These are phyloP conservation scores for Drosophila buzzatii DNA, from an alignment of 2,888 invertebrate species.

Conservation along the genomic window DNA sequence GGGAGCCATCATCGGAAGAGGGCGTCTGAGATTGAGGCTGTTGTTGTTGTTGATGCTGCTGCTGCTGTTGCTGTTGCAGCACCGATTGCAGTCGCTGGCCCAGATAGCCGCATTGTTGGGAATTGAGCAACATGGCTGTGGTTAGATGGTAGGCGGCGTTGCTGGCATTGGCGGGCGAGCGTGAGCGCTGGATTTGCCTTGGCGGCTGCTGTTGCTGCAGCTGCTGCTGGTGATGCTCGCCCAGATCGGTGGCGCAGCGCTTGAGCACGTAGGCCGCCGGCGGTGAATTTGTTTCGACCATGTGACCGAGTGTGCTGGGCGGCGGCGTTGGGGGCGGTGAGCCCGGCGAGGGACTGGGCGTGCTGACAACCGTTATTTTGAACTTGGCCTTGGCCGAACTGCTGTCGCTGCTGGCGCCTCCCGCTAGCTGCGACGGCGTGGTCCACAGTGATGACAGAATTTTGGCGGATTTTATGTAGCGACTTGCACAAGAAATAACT, in stretches of 20 bases:
- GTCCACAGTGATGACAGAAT: slow-evolving; percentile 86
- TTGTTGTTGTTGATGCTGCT: slow-evolving; percentile 63
- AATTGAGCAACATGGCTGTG: slow-evolving; percentile 85
- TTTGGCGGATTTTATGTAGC: slow-evolving; percentile 68
- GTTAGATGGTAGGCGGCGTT: slow-evolving; percentile 84
- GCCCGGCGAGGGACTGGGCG: slow-evolving; percentile 81
- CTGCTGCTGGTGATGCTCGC: slow-evolving; percentile 67
- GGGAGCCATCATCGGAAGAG: slow-evolving; percentile 83
- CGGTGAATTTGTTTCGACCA: slow-evolving; percentile 83
- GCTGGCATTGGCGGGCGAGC: slow-evolving; percentile 61
- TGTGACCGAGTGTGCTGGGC: slow-evolving; percentile 57
- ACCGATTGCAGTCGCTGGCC: slow-evolving; percentile 85
- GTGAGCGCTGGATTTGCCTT: slow-evolving; percentile 57
- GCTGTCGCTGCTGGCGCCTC: slow-evolving; percentile 67
- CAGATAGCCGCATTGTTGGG: slow-evolving; percentile 84
- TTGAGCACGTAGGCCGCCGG: slow-evolving; percentile 82
- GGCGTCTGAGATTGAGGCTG: slow-evolving; percentile 81
- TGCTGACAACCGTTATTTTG: slow-evolving; percentile 83
- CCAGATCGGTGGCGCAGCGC: slow-evolving; percentile 76
- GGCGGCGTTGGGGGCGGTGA: slow-evolving; percentile 82
- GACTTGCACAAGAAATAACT: slow-evolving; percentile 7
- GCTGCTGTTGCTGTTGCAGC: slow-evolving; percentile 81
- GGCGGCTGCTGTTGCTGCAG: slow-evolving; percentile 62
- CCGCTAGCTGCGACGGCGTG: slow-evolving; percentile 84
- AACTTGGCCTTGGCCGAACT: slow-evolving; percentile 79